Percentiles rank a stretch among this genome's conserved stretches.
Evolutionary conservation across 2,888 invertebrate genomes (phyloP).

Genomic region (Ormyrus thymus): DNA sequence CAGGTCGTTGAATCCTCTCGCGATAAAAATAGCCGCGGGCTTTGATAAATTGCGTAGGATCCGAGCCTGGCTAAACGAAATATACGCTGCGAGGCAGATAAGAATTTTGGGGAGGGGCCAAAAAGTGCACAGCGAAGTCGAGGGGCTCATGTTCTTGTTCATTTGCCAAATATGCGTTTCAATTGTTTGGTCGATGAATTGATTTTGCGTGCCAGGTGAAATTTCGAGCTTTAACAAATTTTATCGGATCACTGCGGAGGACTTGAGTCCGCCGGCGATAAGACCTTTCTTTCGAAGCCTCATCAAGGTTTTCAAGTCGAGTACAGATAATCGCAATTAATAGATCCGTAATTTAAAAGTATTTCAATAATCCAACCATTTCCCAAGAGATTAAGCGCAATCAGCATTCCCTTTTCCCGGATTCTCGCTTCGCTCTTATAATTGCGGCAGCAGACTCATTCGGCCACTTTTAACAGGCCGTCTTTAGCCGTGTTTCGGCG

Average conservation of each 20-base stretch:
- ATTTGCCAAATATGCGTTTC: slow-evolving; percentile 37
- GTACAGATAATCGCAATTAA: too few relatives aligned
- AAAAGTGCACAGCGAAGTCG: slow-evolving; percentile 7
- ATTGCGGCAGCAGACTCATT: too few relatives aligned
- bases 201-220: slow-evolving; percentile 25
- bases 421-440: too few relatives aligned
- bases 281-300: too few relatives aligned
- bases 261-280: background rate
- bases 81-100: background rate
- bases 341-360: too few relatives aligned
- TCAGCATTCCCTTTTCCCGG: too few relatives aligned
- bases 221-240: background rate
- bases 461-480: too few relatives aligned
- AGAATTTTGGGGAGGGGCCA: slow-evolving; percentile 21
- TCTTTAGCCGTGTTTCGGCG: too few relatives aligned
- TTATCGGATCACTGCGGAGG: background rate
- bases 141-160: background rate
- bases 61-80: slow-evolving; percentile 10
- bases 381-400: too few relatives aligned
- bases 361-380: too few relatives aligned
- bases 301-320: too few relatives aligned
- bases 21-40: background rate
- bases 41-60: slow-evolving; percentile 8
- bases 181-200: slow-evolving; percentile 22
- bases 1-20: too few relatives aligned